phyloP scores from a whole-genome alignment of 1,140 invertebrate species.

The Chelonus insularis region DNA sequence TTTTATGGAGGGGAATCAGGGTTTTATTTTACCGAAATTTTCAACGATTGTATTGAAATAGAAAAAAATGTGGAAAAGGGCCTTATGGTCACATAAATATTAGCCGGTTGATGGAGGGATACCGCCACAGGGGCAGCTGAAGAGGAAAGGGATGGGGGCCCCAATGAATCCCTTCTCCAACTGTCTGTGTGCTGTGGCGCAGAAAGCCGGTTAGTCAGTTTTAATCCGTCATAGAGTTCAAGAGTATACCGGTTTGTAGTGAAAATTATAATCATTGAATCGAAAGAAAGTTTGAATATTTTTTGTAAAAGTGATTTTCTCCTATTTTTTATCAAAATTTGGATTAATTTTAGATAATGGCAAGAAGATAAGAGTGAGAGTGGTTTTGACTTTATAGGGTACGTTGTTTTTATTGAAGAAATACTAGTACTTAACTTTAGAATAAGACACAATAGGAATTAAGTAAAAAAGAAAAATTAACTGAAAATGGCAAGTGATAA shows the following conservation, averaged over 20 bases:
- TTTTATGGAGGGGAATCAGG: too few relatives aligned
- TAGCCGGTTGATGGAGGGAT: background rate
- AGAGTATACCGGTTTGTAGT: background rate
- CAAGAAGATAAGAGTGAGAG: background rate
- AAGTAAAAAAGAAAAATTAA: too few relatives aligned
- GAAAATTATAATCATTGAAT: too few relatives aligned
- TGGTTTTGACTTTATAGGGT: background rate
- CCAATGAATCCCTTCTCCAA: slow-evolving; percentile 34
- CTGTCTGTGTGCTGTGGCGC: slow-evolving; percentile 37
- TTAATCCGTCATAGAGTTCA: slow-evolving; percentile 39
- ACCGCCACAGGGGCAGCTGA: background rate
- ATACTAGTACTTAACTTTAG: too few relatives aligned
- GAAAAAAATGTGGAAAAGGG: slow-evolving; percentile 3
- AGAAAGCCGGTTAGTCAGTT: slow-evolving; percentile 54
- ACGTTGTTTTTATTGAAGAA: too few relatives aligned
- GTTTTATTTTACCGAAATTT: too few relatives aligned
- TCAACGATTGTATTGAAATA: too few relatives aligned
- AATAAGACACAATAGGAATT: too few relatives aligned
- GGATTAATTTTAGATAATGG: background rate
- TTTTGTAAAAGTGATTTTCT: too few relatives aligned
- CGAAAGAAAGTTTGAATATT: too few relatives aligned
- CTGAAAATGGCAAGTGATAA: background rate
- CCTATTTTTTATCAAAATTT: background rate
- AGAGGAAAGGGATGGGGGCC: slow-evolving; percentile 29
- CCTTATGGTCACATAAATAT: background rate